These are phyloP conservation scores for Drosophila athabasca DNA, from an alignment of 1,140 invertebrate species.

Conservation along the genomic window DNA sequence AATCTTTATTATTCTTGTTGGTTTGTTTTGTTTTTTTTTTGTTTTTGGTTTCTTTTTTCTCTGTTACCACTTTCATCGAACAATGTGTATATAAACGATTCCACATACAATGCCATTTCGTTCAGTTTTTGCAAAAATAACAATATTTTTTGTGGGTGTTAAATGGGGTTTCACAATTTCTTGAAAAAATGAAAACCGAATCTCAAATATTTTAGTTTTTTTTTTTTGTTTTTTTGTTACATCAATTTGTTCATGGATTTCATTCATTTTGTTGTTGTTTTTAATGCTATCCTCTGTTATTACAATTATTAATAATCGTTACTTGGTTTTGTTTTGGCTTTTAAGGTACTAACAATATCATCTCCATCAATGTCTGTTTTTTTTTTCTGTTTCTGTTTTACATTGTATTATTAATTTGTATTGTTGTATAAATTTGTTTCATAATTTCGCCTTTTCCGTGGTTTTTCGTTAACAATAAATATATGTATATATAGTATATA, in stretches of 20 bases:
- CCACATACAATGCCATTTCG: conserved; percentile 72
- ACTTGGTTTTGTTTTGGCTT: conserved; percentile 64
- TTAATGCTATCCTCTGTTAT: conserved; percentile 62
- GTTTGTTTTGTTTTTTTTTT: conserved; percentile 44
- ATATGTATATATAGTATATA: conserved; percentile 73
- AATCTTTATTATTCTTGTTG: conserved; percentile 76
- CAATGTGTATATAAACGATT: conserved; percentile 81
- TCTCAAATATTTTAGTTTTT: conserved; percentile 66
- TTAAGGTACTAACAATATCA: conserved; percentile 83
- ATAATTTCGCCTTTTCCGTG: conserved; percentile 78
- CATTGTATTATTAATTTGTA: conserved; percentile 20
- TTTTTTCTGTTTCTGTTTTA: conserved; percentile 27
- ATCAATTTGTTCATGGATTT: conserved; percentile 37
- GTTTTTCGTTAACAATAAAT: conserved; percentile 76
- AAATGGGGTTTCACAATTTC: conserved; percentile 33
- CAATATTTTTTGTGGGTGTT: conserved; percentile 63
- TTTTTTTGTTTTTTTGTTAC: conserved; percentile 34
- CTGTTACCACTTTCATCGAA: conserved; percentile 75
- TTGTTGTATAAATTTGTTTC: conserved; percentile 75
- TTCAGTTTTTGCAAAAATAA: conserved; percentile 75
- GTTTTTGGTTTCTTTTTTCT: conserved; percentile 37
- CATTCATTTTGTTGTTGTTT: conserved; percentile 39
- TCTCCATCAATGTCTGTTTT: conserved; percentile 70
- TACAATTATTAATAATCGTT: conserved; percentile 78
- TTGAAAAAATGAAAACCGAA: conserved; percentile 68